Conservation (phyloP, 2,888 invertebrate species). For the Ptycholaimellus sp. region DNA sequence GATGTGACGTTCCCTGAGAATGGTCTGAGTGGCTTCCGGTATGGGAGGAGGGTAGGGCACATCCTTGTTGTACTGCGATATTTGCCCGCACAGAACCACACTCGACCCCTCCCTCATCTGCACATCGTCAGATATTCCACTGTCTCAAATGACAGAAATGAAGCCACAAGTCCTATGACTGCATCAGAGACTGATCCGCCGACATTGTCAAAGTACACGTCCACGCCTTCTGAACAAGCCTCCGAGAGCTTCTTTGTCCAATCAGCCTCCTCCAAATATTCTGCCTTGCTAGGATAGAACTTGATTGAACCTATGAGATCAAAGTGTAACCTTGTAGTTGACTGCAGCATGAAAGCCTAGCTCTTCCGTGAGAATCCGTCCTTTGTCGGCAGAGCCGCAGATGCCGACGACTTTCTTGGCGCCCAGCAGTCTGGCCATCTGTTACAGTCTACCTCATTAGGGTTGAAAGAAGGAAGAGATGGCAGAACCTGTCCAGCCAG, state of each 20-base stretch:
- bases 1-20: conserved; percentile 14
- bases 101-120: conserved; percentile 26
- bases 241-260: conserved; percentile 16
- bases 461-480: no score
- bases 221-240: conserved; percentile 25
- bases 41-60: conserved; percentile 28
- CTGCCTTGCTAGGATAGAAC: conserved; percentile 8
- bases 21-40: conserved; percentile 15
- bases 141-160: neutral
- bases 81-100: conserved; percentile 29
- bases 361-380: conserved; percentile 18
- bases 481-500: conserved; percentile 28
- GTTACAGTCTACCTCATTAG: no score
- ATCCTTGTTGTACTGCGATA: conserved; percentile 28
- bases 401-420: conserved; percentile 26
- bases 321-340: conserved; percentile 28
- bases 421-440: conserved; percentile 25
- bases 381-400: conserved; percentile 27
- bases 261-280: no score
- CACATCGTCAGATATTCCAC: neutral
- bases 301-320: neutral
- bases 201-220: conserved; percentile 30
- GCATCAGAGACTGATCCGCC: conserved; percentile 27
- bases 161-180: conserved; percentile 24
- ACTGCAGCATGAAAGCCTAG: conserved; percentile 26